Evolutionary conservation across 1,140 invertebrate genomes (phyloP).

Genomic region (Bombyx mandarina): DNA sequence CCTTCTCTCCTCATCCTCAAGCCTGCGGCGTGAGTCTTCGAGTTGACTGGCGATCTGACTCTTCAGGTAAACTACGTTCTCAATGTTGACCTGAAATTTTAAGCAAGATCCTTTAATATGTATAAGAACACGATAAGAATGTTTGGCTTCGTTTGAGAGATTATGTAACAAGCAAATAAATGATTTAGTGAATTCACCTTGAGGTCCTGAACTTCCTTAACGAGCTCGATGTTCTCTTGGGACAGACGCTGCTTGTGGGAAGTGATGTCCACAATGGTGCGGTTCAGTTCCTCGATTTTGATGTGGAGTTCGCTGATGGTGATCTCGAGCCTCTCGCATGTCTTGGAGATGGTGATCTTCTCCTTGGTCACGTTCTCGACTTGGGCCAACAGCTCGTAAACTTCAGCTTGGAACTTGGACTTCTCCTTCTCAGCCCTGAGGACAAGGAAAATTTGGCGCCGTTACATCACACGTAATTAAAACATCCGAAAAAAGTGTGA

Average conservation of each 20-base stretch:
- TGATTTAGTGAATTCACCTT: conserved; percentile 72
- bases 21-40: conserved; percentile 91
- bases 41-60: conserved; percentile 89
- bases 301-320: conserved; percentile 90
- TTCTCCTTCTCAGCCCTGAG: conserved; percentile 95
- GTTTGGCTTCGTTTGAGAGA: too few relatives aligned
- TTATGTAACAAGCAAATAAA: too few relatives aligned
- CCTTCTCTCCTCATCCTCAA: conserved; percentile 96
- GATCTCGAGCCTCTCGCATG: conserved; percentile 91
- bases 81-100: conserved; percentile 82
- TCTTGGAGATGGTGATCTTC: conserved; percentile 87
- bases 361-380: conserved; percentile 94
- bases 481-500: too few relatives aligned
- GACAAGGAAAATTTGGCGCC: conserved; percentile 43
- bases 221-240: conserved; percentile 94
- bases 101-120: too few relatives aligned
- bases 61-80: conserved; percentile 92
- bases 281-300: conserved; percentile 95
- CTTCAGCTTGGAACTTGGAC: conserved; percentile 95
- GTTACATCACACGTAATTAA: too few relatives aligned
- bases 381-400: conserved; percentile 95
- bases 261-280: conserved; percentile 94
- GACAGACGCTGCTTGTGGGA: conserved; percentile 90
- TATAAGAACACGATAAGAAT: too few relatives aligned
- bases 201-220: conserved; percentile 94